Conservation (phyloP, 2,797 vertebrate genomes). For the Crenichthys baileyi region DNA sequence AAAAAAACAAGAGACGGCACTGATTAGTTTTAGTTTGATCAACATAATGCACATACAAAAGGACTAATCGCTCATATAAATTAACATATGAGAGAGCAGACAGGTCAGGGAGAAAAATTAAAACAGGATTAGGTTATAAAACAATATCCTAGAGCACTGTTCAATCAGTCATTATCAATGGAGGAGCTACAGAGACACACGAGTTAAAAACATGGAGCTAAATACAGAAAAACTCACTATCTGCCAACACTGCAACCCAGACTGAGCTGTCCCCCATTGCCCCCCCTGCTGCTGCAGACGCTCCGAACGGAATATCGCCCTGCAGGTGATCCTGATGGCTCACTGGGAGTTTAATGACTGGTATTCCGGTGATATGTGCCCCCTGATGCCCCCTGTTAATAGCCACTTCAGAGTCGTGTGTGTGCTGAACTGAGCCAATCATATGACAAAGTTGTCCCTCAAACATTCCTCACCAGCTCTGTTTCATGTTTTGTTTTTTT, state of each 20-base stretch:
- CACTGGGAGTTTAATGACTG: constrained; percentile 60
- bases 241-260: constrained; percentile 5
- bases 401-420: constrained; percentile 48
- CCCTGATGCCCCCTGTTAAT: constrained; percentile 51
- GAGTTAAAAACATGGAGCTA: neutral
- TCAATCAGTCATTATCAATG: too few species aligned
- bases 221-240: neutral
- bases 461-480: constrained; percentile 16
- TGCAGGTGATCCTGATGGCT: constrained; percentile 50
- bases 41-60: too few species aligned
- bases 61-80: too few species aligned
- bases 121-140: neutral
- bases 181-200: neutral
- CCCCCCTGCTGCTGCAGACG: constrained; percentile 17
- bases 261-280: constrained; percentile 2
- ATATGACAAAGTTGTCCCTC: constrained; percentile 12
- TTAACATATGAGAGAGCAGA: too few species aligned
- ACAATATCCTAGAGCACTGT: neutral
- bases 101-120: neutral
- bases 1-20: too few species aligned
- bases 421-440: constrained; percentile 25
- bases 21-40: too few species aligned
- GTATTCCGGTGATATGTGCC: constrained; percentile 64
- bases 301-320: constrained; percentile 63
- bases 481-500: neutral